A percentile compares a stretch with the other conserved stretches of the same genome.
These are phyloP conservation scores for Paragorgia papillata DNA, from an alignment of 92 coral and sea anemone genomes.

Conservation along the genomic window DNA sequence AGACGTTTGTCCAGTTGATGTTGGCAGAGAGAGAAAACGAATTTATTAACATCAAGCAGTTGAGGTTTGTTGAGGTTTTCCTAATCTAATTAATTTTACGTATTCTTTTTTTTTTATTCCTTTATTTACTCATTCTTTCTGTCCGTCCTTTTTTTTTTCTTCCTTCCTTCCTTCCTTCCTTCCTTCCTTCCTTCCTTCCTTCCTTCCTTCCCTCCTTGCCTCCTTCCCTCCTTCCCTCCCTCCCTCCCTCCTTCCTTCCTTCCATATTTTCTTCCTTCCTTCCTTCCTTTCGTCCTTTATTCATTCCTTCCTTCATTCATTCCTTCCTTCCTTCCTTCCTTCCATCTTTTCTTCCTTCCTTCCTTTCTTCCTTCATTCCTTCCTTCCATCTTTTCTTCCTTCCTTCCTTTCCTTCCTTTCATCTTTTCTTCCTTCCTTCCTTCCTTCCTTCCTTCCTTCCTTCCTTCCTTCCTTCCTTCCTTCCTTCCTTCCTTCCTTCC, in stretches of 20 bases:
- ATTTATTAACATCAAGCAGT: conserved; percentile 58
- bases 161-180: neutral
- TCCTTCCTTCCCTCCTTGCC: neutral
- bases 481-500: neutral
- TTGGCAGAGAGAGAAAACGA: conserved; percentile 78
- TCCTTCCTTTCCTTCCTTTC: neutral
- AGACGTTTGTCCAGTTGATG: conserved; percentile 77
- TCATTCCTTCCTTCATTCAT: neutral
- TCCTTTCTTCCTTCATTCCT: neutral
- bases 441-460: too few relatives aligned
- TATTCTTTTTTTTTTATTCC: neutral
- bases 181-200: neutral
- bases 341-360: neutral
- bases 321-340: neutral
- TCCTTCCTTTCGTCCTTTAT: neutral
- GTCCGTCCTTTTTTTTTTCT: neutral
- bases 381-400: neutral
- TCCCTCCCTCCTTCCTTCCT: neutral
- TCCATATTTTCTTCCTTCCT: neutral
- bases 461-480: neutral
- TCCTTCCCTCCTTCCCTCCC: neutral
- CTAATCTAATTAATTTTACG: neutral
- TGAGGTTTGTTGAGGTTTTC: conserved; percentile 60
- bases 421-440: neutral
- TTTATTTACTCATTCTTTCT: neutral